Conservation (phyloP, 2,113 vertebrate species). For the Antennarius striatus region DNA sequence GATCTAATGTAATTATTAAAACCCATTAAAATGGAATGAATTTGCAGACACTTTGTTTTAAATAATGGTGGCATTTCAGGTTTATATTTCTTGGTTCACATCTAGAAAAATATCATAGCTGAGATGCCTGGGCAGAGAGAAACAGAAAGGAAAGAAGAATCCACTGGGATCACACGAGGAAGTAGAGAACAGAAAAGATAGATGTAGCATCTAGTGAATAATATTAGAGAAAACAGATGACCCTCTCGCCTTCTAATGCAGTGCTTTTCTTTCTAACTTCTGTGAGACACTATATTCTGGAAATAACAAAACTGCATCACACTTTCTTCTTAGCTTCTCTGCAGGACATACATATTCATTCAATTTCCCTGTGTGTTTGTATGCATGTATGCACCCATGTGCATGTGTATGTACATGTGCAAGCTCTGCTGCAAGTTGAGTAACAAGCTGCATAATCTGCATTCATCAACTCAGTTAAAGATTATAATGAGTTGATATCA, state of each 20-base stretch:
- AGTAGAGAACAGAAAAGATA: slow-evolving; percentile 30
- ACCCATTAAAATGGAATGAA: slow-evolving; percentile 13
- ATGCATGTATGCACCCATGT: background rate
- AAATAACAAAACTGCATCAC: slow-evolving; percentile 25
- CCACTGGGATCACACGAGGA: slow-evolving; percentile 34
- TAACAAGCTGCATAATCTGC: slow-evolving; percentile 53
- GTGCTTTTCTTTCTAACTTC: slow-evolving; percentile 17
- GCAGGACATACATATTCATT: slow-evolving; percentile 69
- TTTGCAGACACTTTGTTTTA: background rate
- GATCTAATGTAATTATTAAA: slow-evolving; percentile 17
- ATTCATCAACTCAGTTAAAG: slow-evolving; percentile 61
- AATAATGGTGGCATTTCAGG: too few relatives aligned
- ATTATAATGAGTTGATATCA: slow-evolving; percentile 63
- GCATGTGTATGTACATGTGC: slow-evolving; percentile 29
- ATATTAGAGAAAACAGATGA: slow-evolving; percentile 40
- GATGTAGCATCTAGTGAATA: slow-evolving; percentile 21
- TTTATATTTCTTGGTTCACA: too few relatives aligned
- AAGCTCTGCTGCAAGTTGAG: slow-evolving; percentile 26
- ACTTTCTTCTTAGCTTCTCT: slow-evolving; percentile 41
- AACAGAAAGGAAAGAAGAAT: slow-evolving; percentile 2
- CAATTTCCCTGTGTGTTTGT: slow-evolving; percentile 27
- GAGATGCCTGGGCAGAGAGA: background rate
- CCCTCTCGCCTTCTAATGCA: slow-evolving; percentile 23
- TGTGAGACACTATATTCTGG: slow-evolving; percentile 7
- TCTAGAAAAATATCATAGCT: too few relatives aligned